phyloP scores from a whole-genome alignment of 2,797 vertebrate genomes.

The Intellagama lesueurii region DNA sequence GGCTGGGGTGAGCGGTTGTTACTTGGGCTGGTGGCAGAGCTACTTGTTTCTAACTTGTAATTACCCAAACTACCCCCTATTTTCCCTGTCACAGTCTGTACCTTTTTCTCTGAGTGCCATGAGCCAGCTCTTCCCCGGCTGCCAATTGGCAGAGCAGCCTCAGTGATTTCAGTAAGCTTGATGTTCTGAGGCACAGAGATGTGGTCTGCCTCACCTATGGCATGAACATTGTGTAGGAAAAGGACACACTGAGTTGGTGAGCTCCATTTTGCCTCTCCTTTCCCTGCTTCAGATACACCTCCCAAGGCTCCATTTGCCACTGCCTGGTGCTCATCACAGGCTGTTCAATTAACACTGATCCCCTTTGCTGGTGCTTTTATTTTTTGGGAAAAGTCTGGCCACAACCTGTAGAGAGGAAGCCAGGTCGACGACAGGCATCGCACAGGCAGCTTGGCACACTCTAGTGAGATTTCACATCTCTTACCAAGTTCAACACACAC shows the following conservation, averaged over 20 bases:
- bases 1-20: background rate
- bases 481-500: background rate
- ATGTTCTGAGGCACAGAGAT: background rate
- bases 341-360: background rate
- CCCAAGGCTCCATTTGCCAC: background rate
- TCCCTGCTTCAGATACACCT: background rate
- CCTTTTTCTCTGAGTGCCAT: background rate
- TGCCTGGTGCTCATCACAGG: background rate
- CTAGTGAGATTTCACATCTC: background rate
- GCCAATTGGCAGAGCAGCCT: background rate
- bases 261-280: background rate
- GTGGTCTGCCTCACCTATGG: background rate
- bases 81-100: background rate
- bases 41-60: background rate
- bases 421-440: background rate
- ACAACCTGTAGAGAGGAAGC: background rate
- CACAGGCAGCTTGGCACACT: background rate
- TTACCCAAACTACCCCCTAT: background rate
- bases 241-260: background rate
- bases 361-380: background rate
- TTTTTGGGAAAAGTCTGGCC: background rate
- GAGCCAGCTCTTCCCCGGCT: background rate
- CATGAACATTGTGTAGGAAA: background rate
- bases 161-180: background rate
- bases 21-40: background rate